Conservation (phyloP, 2,797 vertebrate genomes). For the Sparidentex hasta region DNA sequence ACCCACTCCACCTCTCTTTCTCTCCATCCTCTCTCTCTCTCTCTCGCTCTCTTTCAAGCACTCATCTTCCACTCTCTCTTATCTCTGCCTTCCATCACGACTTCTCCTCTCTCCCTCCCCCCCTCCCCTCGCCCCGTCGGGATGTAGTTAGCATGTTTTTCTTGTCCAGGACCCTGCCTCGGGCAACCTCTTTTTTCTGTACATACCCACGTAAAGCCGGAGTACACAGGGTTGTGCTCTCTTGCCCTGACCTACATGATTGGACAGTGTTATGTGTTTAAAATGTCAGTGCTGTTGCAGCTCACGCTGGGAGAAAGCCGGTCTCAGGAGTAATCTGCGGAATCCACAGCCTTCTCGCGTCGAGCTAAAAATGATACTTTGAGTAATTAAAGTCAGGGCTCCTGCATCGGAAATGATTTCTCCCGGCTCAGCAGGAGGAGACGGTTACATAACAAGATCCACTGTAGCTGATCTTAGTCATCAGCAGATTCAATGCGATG, state of each 20-base stretch:
- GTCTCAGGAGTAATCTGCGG: conserved; percentile 20
- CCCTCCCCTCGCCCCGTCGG: conserved; percentile 1
- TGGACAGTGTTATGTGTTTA: conserved; percentile 15
- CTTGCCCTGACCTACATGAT: conserved; percentile 54
- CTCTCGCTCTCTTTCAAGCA: conserved; percentile 45
- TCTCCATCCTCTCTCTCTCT: conserved; percentile 37
- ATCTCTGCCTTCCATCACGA: conserved; percentile 53
- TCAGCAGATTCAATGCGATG: conserved; percentile 63
- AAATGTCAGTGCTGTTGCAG: conserved; percentile 27
- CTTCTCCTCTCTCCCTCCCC: not conserved
- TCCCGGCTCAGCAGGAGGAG: conserved; percentile 68
- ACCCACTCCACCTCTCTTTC: conserved; percentile 38
- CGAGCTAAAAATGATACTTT: conserved; percentile 49
- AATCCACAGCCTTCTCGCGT: conserved; percentile 32
- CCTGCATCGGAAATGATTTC: conserved; percentile 62
- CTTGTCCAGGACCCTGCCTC: conserved; percentile 51
- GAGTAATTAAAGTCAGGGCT: conserved; percentile 72
- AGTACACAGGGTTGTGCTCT: conserved; percentile 54
- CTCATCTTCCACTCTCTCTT: conserved; percentile 57
- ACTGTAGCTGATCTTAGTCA: conserved; percentile 70
- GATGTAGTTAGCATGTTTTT: conserved; percentile 53
- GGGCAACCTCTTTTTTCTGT: conserved; percentile 36
- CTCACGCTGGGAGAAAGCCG: conserved; percentile 14
- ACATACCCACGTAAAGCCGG: conserved; percentile 27
- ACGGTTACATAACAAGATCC: conserved; percentile 66